Conservation (phyloP, 1,140 invertebrate genomes). For the Caenorhabditis brenneri region DNA sequence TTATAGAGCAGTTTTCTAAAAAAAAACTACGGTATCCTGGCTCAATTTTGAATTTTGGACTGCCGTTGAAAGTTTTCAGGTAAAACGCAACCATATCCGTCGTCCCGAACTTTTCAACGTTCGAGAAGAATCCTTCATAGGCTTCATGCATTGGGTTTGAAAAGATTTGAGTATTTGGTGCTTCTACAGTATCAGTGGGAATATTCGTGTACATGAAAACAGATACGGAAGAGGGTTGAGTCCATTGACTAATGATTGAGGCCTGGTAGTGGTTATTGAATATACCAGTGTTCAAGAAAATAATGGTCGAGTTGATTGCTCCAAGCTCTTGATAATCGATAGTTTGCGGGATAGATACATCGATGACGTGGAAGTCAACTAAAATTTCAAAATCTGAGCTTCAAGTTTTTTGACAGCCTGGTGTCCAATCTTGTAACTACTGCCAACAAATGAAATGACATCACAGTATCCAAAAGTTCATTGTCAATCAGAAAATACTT, state of each 20-base stretch:
- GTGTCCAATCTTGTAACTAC: neutral
- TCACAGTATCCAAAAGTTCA: too few species aligned
- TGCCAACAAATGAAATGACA: too few species aligned
- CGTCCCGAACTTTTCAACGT: too few species aligned
- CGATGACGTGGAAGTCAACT: too few species aligned
- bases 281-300: neutral
- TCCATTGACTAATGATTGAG: neutral
- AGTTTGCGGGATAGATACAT: too few species aligned
- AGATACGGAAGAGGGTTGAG: neutral
- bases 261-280: neutral
- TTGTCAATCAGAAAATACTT: too few species aligned
- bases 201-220: neutral
- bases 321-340: too few species aligned
- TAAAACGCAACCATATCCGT: too few species aligned
- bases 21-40: neutral
- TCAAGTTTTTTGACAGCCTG: neutral
- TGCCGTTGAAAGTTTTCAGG: too few species aligned
- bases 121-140: too few species aligned
- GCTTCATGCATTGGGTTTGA: neutral
- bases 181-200: neutral
- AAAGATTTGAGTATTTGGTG: neutral
- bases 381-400: neutral
- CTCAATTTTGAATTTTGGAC: neutral
- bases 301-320: too few species aligned
- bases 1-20: neutral